Conservation (phyloP, 2,113 vertebrate species). For the Centropristis striata region DNA sequence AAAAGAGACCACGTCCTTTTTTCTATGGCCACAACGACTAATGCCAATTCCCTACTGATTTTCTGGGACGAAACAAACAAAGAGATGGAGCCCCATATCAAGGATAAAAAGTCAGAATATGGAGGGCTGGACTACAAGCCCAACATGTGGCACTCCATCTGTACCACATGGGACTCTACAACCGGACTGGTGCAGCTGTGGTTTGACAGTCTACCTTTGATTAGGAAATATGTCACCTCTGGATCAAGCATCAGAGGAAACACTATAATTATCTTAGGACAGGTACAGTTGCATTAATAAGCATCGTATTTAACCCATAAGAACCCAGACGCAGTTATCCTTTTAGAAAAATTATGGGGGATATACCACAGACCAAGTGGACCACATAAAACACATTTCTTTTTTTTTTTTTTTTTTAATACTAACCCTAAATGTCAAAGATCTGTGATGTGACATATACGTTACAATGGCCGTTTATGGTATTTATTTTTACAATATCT, state of each 20-base stretch:
- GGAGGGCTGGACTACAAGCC: not conserved
- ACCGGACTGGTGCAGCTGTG: constrained; percentile 72
- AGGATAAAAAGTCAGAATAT: not conserved
- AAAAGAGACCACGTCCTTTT: constrained; percentile 63
- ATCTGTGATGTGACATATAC: no score
- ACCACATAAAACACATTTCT: no score
- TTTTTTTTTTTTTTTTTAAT: no score
- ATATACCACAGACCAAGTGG: no score
- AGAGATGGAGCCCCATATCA: constrained; percentile 32
- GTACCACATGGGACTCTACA: constrained; percentile 71
- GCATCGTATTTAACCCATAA: not conserved
- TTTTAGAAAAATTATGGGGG: no score
- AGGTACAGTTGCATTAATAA: constrained; percentile 51
- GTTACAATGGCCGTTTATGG: no score
- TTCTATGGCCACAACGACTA: constrained; percentile 57
- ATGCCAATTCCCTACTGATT: constrained; percentile 51
- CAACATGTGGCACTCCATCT: constrained; percentile 75
- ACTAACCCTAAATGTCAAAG: no score
- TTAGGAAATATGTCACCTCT: constrained; percentile 15
- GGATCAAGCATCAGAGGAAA: constrained; percentile 24
- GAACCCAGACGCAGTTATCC: no score
- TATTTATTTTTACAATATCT: no score
- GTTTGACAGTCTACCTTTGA: constrained; percentile 56
- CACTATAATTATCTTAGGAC: constrained; percentile 66
- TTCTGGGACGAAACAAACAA: constrained; percentile 42